Evolutionary conservation across 1,140 invertebrate genomes (phyloP).

Genomic region (Aphelinus atriplicis): DNA sequence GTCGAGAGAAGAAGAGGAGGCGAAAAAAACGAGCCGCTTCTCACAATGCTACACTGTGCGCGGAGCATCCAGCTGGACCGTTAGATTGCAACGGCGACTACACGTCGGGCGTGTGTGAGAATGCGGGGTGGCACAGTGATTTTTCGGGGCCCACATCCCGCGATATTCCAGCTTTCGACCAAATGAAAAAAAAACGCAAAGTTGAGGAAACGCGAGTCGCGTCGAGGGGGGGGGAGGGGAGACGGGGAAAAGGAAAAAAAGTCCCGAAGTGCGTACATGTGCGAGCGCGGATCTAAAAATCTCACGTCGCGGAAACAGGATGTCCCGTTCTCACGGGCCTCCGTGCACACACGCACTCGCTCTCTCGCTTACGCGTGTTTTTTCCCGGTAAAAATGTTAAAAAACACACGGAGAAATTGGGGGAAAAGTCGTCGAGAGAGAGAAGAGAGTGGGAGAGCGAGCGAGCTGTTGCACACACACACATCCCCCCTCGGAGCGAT

Average conservation of each 20-base stretch:
- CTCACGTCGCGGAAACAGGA: conserved; percentile 38
- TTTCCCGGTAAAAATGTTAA: conserved; percentile 39
- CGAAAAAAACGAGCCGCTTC: conserved; percentile 9
- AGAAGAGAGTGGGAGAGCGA: conserved; percentile 8
- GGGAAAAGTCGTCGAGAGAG: conserved; percentile 37
- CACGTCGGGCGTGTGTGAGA: neutral
- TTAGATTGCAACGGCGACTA: too few relatives aligned
- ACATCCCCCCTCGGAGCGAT: conserved; percentile 37
- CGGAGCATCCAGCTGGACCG: too few relatives aligned
- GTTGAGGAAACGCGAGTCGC: conserved; percentile 9
- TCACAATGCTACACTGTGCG: too few relatives aligned
- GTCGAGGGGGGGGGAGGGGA: conserved; percentile 41
- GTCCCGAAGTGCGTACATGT: neutral
- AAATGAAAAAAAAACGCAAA: conserved; percentile 3
- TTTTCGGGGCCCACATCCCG: neutral
- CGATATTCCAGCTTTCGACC: too few relatives aligned
- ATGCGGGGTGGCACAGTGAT: neutral
- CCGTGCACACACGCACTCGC: too few relatives aligned
- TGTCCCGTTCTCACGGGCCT: conserved; percentile 47
- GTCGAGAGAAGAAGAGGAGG: conserved; percentile 45
- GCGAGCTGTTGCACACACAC: neutral
- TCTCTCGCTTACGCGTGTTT: neutral
- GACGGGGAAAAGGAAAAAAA: conserved; percentile 19
- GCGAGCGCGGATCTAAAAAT: conserved; percentile 37
- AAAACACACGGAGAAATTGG: conserved; percentile 29